Conservation (phyloP, 64 coral and sea anemone genomes). For the Actinia tenebrosa region DNA sequence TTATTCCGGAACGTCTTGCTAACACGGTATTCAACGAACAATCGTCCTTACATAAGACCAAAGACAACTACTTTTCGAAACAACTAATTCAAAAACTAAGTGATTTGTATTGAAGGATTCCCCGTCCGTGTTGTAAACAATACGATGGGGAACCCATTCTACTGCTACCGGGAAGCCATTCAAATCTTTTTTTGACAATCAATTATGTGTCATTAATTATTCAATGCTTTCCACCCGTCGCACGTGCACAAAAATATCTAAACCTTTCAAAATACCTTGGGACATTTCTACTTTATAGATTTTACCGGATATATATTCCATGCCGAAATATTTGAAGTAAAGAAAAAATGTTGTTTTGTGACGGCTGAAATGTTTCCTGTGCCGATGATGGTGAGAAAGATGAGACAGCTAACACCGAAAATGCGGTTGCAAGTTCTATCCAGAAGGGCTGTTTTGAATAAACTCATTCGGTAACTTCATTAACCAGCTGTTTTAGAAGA, state of each 20-base stretch:
- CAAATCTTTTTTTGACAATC: constrained; percentile 1
- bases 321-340: neutral
- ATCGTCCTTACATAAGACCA: neutral
- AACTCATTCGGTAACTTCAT: constrained; percentile 56
- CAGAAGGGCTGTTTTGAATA: neutral
- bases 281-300: neutral
- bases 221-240: neutral
- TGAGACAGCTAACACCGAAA: neutral
- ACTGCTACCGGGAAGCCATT: constrained; percentile 49
- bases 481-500: constrained; percentile 80
- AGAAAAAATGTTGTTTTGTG: neutral
- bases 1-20: constrained; percentile 5
- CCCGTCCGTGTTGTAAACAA: neutral
- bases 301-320: neutral
- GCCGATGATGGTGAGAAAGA: neutral
- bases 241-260: constrained; percentile 20
- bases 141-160: constrained; percentile 49
- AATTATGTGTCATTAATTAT: constrained; percentile 1
- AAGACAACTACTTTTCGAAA: neutral
- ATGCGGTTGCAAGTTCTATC: neutral
- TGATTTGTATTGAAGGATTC: neutral
- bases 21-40: neutral
- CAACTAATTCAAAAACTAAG: neutral
- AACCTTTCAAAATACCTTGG: neutral
- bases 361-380: neutral